Conservation (phyloP, 2,113 vertebrate genomes). For the Cyphomyrus plagiostoma region DNA sequence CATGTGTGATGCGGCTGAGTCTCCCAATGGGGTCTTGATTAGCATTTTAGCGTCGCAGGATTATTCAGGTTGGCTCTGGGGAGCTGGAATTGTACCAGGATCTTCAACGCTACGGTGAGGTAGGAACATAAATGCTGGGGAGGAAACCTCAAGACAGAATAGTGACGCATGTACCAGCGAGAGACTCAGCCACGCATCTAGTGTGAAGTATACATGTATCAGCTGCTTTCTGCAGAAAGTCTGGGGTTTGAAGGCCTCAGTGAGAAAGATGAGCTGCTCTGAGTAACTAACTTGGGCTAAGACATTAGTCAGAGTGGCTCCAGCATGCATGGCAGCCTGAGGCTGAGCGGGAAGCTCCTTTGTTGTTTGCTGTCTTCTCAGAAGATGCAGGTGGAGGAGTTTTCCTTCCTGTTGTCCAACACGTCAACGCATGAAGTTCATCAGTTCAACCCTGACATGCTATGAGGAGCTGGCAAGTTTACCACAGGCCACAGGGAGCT, state of each 20-base stretch:
- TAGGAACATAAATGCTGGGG: background rate
- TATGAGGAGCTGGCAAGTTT: background rate
- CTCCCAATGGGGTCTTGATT: background rate
- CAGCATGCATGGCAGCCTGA: background rate
- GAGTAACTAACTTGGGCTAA: background rate
- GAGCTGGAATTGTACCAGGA: slow-evolving; percentile 9
- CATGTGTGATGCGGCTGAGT: background rate
- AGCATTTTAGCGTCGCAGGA: slow-evolving; percentile 7
- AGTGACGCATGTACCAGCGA: background rate
- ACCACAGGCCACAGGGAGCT: background rate
- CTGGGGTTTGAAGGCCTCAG: background rate
- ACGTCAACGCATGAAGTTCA: background rate
- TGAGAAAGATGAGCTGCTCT: background rate
- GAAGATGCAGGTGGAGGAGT: background rate
- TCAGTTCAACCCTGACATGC: background rate
- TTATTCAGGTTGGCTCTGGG: background rate
- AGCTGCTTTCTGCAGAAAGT: background rate
- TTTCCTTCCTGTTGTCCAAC: background rate
- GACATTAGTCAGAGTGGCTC: background rate
- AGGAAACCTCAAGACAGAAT: background rate
- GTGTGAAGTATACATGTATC: background rate
- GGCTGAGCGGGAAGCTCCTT: background rate
- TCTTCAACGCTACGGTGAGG: background rate
- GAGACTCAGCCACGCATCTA: background rate
- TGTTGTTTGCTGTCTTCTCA: background rate